Base-by-base conservation (phyloP, 2,888 invertebrate genomes). In the Oligia fasciuncula region DNA sequence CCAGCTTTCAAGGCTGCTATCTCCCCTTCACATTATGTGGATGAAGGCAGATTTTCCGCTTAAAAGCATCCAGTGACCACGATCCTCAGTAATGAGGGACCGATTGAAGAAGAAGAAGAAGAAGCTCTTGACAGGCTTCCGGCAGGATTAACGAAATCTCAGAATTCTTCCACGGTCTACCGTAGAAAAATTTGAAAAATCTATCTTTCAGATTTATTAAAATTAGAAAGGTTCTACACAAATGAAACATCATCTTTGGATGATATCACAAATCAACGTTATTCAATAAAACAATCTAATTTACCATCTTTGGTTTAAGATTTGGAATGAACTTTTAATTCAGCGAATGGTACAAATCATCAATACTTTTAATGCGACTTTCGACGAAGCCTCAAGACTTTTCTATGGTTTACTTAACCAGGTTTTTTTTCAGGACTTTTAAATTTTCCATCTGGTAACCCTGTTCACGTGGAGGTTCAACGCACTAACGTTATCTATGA, bases 401-500 rank as follows among this genome's bases (percentile, higher is more conserved):
- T 66, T 40, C 11, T 66, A 8, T 23, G 9, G 14, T 17, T 29
- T 29, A 29, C 29, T 29, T 29, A 43, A 17, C n/a, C n/a, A 17
- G 2, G 9, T 4, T 43, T 68, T 17, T n/a, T 46, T 4, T 8
- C 19, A 35, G 35, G 35, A 4, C 1, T 65, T 35, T 35, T 9
- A 0, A 43, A 17, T 23, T 67, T 46, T 17, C 17, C 17, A 67
- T 68, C n/a, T 68, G 49, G 49, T 69, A 51, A 19, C 49, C 29
- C 49, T 29, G 1, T 49, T 87, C 84, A 79, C 85, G 76, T 62
- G 11, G 60, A 78, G 72, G 90, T 90, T 89, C 90, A 84, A 83
- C 82, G 88, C 84, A 84, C 90, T 85, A 77, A 77, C 77, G 72
- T 83, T 83, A 78, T 86, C 81, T 83, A 80, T 73, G 79, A 85